Conservation (phyloP, 2,888 invertebrate genomes). For the Cataglyphis livida region DNA sequence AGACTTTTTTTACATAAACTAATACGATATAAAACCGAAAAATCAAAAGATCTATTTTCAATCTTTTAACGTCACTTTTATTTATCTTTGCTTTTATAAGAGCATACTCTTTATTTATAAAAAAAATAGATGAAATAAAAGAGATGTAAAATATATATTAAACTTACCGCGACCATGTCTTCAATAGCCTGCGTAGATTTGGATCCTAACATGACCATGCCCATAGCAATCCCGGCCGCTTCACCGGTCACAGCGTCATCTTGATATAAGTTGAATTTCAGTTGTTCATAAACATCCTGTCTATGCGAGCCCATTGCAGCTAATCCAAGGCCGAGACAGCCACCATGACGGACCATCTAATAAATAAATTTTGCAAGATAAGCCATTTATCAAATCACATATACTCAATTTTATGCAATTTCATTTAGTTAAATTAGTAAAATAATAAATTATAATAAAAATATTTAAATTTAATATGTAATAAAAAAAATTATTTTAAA, state of each 20-base stretch:
- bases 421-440: not conserved
- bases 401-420: not conserved
- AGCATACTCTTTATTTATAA: not conserved
- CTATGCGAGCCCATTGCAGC: slow-evolving; percentile 99
- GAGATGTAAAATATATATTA: not conserved
- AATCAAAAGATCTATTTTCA: not conserved
- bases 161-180: slow-evolving; percentile 95
- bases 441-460: not conserved
- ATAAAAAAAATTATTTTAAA: not conserved
- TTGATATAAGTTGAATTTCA: slow-evolving; percentile 98
- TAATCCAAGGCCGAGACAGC: slow-evolving; percentile 97
- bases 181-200: slow-evolving; percentile 95
- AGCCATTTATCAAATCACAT: not conserved
- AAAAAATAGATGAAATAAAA: slow-evolving; percentile 5
- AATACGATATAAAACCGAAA: not conserved
- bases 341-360: slow-evolving; percentile 98
- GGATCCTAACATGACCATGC: slow-evolving; percentile 99
- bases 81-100: not conserved
- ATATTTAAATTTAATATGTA: not conserved
- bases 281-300: slow-evolving; percentile 97
- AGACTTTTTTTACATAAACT: not conserved
- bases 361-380: slow-evolving; percentile 46
- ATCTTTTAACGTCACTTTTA: not conserved
- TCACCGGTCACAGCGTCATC: slow-evolving; percentile 99
- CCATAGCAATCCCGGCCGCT: slow-evolving; percentile 99